phyloP scores from a whole-genome alignment of 1,140 invertebrate genomes.

The Vanessa tameamea region DNA sequence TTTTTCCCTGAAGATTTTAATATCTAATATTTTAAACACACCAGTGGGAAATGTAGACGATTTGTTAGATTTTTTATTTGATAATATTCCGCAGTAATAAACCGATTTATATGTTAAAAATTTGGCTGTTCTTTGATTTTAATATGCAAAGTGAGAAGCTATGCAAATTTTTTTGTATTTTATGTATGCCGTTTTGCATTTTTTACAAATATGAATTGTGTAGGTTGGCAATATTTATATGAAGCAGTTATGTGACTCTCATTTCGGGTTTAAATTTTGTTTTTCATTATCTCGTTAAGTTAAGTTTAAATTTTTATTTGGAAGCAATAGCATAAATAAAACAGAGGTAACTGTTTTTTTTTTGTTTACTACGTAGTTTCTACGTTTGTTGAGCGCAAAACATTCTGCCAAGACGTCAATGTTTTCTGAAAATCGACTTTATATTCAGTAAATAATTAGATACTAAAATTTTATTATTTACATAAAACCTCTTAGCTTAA shows the following conservation, averaged over 20 bases:
- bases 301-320: background rate
- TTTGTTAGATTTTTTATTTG: slow-evolving; percentile 23
- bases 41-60: slow-evolving; percentile 29
- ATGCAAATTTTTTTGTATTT: slow-evolving; percentile 39
- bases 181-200: slow-evolving; percentile 15
- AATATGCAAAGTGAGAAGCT: slow-evolving; percentile 26
- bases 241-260: slow-evolving; percentile 1
- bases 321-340: no score
- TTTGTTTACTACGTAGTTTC: no score
- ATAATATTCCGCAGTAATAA: slow-evolving; percentile 28
- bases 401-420: no score
- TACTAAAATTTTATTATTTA: no score
- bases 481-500: no score
- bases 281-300: background rate
- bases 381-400: no score
- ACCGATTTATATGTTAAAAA: slow-evolving; percentile 33
- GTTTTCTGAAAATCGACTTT: no score
- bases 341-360: no score
- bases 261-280: slow-evolving; percentile 9
- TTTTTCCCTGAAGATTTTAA: no score
- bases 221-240: background rate
- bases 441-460: no score
- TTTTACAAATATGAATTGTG: slow-evolving; percentile 6
- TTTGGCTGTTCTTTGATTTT: slow-evolving; percentile 18
- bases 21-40: slow-evolving; percentile 25